Evolutionary conservation across 1,140 invertebrate genomes (phyloP), one percentile per base, ranked within the genome.

Genomic region (Drosophila punjabiensis): DNA sequence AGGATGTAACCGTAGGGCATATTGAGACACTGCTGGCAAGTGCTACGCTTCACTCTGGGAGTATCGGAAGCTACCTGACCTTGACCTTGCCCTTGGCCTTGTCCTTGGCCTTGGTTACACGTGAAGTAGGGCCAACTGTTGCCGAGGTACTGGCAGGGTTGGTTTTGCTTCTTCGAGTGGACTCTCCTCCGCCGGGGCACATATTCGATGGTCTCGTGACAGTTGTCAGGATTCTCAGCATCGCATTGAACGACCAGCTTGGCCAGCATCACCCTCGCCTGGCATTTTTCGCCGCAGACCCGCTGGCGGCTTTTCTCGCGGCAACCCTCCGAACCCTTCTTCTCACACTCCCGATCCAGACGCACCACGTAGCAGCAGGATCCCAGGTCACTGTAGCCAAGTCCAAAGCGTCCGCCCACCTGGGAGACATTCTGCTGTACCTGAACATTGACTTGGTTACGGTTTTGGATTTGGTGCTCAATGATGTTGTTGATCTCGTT

Each of bases 401-500:
- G 32, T 1, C 91, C 91, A 24, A 87, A 92, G 33, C 83, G 77
- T 18, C 91, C 91, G 33, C 91, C 91, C 18, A 87, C 71, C 45
- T 81, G 75, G 0, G 91, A 89, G 5, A 83, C 66, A 73, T 92
- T 92, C 45, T 92, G 88, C 13, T 89, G 61, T 10, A 90, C 76
- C 56, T 76, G 60, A 0, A 92, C 75, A 59, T 82, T 82, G 2
- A 91, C 75, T 30, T 81, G 69, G 16, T 90, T 90, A 13, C 79
- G 76, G 3, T 79, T 62, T 13, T 69, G 68, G 7, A 85, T 76
- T 24, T 89, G 76, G 16, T 73, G 82, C 11, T 89, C 67, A 32
- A 92, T 92, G 14, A 91, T 77, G 32, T 92, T 92, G 13, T 68
- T 77, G 20, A 92, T 92, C 59, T 92, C 76, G 50, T 92, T 92